Evolutionary conservation across 2,113 vertebrate species (phyloP), one percentile per base, ranked within the genome.

Genomic region (Rhinolophus sinicus): DNA sequence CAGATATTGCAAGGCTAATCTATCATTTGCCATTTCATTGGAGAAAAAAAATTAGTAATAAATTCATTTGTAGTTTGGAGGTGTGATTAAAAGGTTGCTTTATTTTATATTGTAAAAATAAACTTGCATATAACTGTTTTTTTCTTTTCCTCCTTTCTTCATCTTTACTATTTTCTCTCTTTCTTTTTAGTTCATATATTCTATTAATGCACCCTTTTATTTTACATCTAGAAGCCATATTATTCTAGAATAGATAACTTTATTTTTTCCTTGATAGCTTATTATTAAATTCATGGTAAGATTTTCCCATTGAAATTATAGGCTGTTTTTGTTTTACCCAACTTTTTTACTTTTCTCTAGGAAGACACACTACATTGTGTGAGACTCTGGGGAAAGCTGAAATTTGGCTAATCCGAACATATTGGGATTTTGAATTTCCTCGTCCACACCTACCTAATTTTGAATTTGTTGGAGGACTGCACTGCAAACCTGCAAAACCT

Each of bases 361-460:
- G 99, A 90, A 98, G 90, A n/a, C 98, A 98, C 65, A 99, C 98
- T 38, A 99, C 98, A 7, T 94, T 98, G 92, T 99, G 99, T 93
- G 98, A 99, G 97, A 94, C 97, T 0, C 98, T 99, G 98, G 98
- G 99, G 0, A 99, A 97, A 97, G 99, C 99, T 84, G 99, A 99
- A 77, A 98, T 99, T 54, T 99, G 99, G 99, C 94, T 99, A 95
- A 99, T 99, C 8, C 96, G 99, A 95, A 99, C 99, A 19, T 99
- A 99, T 85, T 99, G 99, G 99, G 99, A 99, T 97, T 98, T 99
- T 83, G 99, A 99, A 88, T 99, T 99, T 96, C 99, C 99, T 73
- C 98, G 98, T 1, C 99, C 99, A 87, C 97, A 98, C 38, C 98
- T 99, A 62, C 99, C 99, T 30, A 99, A 99, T 97, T 99, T 99